These are phyloP conservation scores for Dryococelus australis DNA, from an alignment of 2,888 invertebrate genomes.

Conservation along the genomic window DNA sequence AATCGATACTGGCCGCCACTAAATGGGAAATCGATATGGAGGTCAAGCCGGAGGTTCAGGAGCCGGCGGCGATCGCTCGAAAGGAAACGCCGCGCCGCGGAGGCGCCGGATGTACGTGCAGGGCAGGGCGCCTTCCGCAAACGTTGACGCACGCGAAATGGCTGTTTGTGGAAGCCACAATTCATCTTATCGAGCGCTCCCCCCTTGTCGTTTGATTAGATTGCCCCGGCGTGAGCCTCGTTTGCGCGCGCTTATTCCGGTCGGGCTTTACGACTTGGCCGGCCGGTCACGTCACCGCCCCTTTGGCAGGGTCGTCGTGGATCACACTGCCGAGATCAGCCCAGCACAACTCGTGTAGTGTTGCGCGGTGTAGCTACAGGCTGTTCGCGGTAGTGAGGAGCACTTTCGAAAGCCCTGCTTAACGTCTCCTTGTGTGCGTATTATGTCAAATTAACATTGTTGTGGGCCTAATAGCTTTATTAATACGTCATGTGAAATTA, in stretches of 20 bases:
- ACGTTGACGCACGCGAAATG: background rate
- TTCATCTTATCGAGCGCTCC: background rate
- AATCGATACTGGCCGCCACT: background rate
- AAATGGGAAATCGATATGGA: conserved; percentile 9
- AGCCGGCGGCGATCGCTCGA: background rate
- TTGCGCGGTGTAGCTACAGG: no score
- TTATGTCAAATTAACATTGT: no score
- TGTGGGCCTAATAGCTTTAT: no score
- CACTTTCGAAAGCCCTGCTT: no score
- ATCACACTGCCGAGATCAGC: background rate
- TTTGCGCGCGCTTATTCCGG: background rate
- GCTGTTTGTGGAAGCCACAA: conserved; percentile 6
- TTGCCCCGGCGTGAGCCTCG: background rate
- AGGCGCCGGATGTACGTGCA: no score
- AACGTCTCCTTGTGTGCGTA: no score
- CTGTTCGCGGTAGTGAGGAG: no score
- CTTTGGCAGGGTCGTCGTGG: background rate
- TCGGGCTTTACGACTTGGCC: background rate
- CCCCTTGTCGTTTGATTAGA: background rate
- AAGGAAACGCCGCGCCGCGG: background rate
- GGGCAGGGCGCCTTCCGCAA: background rate
- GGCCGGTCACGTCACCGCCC: background rate
- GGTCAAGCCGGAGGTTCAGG: background rate
- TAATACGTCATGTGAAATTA: no score
- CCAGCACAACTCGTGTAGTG: background rate